Base-by-base conservation (phyloP, 2,797 vertebrate species). In the Anguilla marmorata region DNA sequence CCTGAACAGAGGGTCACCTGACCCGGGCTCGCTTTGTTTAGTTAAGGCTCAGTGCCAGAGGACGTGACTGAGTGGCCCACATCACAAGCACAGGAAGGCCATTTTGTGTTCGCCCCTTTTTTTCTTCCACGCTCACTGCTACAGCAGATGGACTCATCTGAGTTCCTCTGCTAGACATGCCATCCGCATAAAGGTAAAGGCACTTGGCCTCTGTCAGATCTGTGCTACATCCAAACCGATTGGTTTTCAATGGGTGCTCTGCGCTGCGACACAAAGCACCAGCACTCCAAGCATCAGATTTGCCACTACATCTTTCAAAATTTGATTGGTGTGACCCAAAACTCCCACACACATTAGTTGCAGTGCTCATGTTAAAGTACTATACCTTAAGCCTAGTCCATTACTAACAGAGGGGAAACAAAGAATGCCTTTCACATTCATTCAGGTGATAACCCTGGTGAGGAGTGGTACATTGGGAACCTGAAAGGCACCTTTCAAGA, bases 51-150 rank as follows among this genome's bases (percentile, higher is more conserved):
- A 63, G 50, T 74, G 84, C 50, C 84, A 72, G 86, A 83, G 86
- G 74, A 79, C 12, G 0, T 0, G 14, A 14, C 33, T 33, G 4
- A 19, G 45, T 82, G 45, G 41, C 45, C 79, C 48, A 66, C 85
- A 90, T 89, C 89, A 91, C 58, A 87, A 90, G 84, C 91, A 85
- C 37, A 87, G 89, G 66, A 7, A 80, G 89, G 89, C 66, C 89
- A 69, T 72, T 66, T 50, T 88, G 87, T 6, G 90, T 72, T 86
- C 87, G 88, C 89, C 91, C 87, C 90, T 90, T 89, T 89, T 37
- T 56, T 89, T 82, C 83, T 87, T 87, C 69, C 84, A 54, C 19
- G 3, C 41, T 21, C 33, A 14, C 66, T 1, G 79, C 79, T 24
- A 30, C 79, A 9, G 45, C 19, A 82, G 79, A 9, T 2, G 45